Base-by-base conservation (phyloP, 2,888 invertebrate species). In the Ophioninae sp. region DNA sequence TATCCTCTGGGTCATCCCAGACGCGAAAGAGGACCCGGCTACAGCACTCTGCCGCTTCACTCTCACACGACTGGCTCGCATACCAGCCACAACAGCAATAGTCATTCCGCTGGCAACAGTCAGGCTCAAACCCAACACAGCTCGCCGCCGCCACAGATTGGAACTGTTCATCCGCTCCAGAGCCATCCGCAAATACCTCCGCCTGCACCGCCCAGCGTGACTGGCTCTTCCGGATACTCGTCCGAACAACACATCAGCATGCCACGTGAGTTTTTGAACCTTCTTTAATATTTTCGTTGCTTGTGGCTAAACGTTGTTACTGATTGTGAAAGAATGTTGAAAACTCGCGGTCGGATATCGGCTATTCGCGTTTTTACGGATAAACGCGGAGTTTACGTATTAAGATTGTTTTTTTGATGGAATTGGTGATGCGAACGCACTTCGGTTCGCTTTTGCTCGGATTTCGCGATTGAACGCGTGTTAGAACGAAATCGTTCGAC, bases 111-210 rank as follows among this genome's bases (percentile, higher is more conserved):
- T 89, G 84, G 93, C 44, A 62, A 88, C 37, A 88, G 13, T 50
- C 50, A 88, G 44, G 68, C 87, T 89, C 91, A 92, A 68, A 92
- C 93, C 85, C 94, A 95, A 91, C 93, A 92, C 83, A 93, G 93
- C 79, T 93, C 94, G n/a, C 50, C 50, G 6, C 93, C 94, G 37
- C 94, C 94, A 1, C 94, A 96, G 94, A 95, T 97, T 75, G 97
- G 97, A 75, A 97, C 97, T 95, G 97, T 98, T 82, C 97, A 98
- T 93, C 97, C 98, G 0, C 95, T 97, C 91, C 96, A 96, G 86
- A 96, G 95, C 85, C 93, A 94, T 89, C 94, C 94, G 0, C 95
- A 95, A 88, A 95, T 94, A 61, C 95, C 94, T 88, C 94, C 96
- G 88, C 94, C 96, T 89, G 94, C 96, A 90, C 95, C 96, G 90